Base-by-base conservation (phyloP, 2,113 vertebrate genomes). In the Mesembrinibis cayennensis region DNA sequence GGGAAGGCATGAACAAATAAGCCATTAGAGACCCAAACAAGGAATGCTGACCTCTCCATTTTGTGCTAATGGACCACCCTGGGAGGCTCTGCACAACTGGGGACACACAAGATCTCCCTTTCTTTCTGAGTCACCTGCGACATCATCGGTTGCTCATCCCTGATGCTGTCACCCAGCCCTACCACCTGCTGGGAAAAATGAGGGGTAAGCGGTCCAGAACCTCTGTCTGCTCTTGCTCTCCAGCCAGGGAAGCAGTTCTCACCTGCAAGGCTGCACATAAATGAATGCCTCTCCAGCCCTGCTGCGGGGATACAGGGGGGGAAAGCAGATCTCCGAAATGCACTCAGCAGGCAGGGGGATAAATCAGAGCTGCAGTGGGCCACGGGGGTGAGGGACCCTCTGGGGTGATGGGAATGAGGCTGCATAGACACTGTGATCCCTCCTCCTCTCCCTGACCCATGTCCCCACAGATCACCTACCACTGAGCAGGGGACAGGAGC, bases 231-330 rank as follows among this genome's bases (percentile, higher is more conserved):
- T 52, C 21, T 21, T 0, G 2, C 38, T 59, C 27, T 78, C 22
- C 30, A 14, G 11, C n/a, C 56, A 21, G 27, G 49, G 40, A 34
- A 83, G 61, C 11, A 8, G n/a, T n/a, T 55, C 69, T 61, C 25
- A 50, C 44, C 44, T 36, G 21, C 42, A 40, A 76, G 40, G 23
- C 18, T 38, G 44, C 16, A 16, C 20, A 17, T 14, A 23, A 34
- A 30, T 0, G 2, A 34, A 34, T 1, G 3, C 21, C 30, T 47
- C 55, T 56, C 30, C 55, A 69, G 49, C 32, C 23, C 34, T 45
- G 56, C 42, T 1, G 0, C 0, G 1, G 32, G n/a, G 27, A 50
- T 63, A 23, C 14, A 1, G 0, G 6, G 26, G 69, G 11, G 18
- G 34, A 63, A 58, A 38, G 34, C 15, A 47, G 36, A 16, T 58